Evolutionary conservation across 1,140 invertebrate species (phyloP).

Genomic region (Drosophila setifemur): DNA sequence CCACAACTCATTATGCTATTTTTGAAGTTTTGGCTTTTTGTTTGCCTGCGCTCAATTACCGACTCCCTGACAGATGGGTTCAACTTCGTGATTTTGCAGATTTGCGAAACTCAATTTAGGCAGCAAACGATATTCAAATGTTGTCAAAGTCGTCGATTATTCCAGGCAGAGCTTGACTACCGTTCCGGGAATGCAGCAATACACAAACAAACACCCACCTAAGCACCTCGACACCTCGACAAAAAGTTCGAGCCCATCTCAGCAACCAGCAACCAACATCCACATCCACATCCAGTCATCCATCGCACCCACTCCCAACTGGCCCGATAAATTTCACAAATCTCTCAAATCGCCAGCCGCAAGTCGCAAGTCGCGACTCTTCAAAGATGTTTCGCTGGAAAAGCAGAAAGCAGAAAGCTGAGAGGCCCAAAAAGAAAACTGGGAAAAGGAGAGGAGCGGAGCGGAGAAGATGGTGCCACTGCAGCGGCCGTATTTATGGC

Average conservation of each 20-base stretch:
- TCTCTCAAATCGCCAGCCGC: slow-evolving; percentile 65
- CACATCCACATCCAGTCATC: slow-evolving; percentile 2
- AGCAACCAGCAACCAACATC: background rate
- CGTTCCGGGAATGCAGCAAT: slow-evolving; percentile 61
- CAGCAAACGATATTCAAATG: slow-evolving; percentile 72
- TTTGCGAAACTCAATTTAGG: slow-evolving; percentile 64
- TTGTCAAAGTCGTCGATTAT: slow-evolving; percentile 73
- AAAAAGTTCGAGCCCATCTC: background rate
- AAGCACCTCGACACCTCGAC: slow-evolving; percentile 31
- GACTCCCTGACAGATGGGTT: slow-evolving; percentile 70
- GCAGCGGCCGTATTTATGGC: slow-evolving; percentile 72
- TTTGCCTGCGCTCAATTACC: slow-evolving; percentile 61
- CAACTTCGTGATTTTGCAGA: slow-evolving; percentile 72
- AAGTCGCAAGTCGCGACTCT: slow-evolving; percentile 56
- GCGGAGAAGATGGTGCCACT: slow-evolving; percentile 30
- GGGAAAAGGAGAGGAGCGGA: slow-evolving; percentile 8
- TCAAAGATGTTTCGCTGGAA: slow-evolving; percentile 48
- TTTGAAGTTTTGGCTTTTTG: slow-evolving; percentile 22
- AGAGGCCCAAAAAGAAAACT: slow-evolving; percentile 1
- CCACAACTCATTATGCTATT: slow-evolving; percentile 57
- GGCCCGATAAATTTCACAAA: slow-evolving; percentile 78
- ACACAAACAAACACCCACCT: slow-evolving; percentile 39
- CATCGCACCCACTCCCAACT: slow-evolving; percentile 55
- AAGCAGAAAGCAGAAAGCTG: slow-evolving; percentile 13
- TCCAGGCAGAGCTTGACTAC: slow-evolving; percentile 63